A percentile compares a stretch with the other conserved stretches of the same genome.
These are phyloP conservation scores for Tyria jacobaeae DNA, from an alignment of 2,888 invertebrate genomes.

Conservation along the genomic window DNA sequence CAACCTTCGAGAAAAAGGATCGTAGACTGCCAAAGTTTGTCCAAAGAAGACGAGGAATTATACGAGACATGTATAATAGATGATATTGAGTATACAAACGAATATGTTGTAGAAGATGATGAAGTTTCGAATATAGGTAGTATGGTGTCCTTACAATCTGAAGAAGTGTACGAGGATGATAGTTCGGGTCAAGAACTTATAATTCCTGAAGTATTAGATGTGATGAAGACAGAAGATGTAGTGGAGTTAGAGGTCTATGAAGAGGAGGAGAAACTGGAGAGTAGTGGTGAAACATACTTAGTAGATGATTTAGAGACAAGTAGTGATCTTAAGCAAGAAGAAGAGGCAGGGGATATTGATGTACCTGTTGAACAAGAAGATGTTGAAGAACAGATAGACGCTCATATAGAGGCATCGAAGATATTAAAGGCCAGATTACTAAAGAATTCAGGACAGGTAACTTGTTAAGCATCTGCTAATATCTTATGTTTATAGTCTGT, in stretches of 20 bases:
- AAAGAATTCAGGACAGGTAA: conserved; percentile 8
- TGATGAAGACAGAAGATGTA: conserved; percentile 11
- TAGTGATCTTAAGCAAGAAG: background rate
- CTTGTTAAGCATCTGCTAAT: conserved; percentile 44
- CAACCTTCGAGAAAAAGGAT: conserved; percentile 68
- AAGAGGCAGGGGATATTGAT: background rate
- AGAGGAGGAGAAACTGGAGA: background rate
- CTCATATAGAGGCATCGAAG: background rate
- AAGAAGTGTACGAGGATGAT: conserved; percentile 57
- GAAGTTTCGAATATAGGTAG: conserved; percentile 74
- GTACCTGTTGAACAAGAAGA: background rate
- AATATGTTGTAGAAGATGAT: conserved; percentile 64
- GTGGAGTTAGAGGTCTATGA: conserved; percentile 10
- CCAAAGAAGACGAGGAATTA: conserved; percentile 45
- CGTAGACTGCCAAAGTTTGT: conserved; percentile 37
- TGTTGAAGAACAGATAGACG: conserved; percentile 3
- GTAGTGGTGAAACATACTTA: conserved; percentile 3
- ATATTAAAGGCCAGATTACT: background rate
- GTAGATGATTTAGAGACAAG: conserved; percentile 7
- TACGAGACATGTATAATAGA: conserved; percentile 63
- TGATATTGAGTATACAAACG: conserved; percentile 57
- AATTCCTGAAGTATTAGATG: conserved; percentile 53
- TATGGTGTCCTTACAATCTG: conserved; percentile 72
- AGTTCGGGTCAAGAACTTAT: conserved; percentile 57
- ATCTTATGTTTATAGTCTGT: no score